Base-by-base conservation (phyloP, 2,113 vertebrate genomes). In the Nothobranchius furzeri region DNA sequence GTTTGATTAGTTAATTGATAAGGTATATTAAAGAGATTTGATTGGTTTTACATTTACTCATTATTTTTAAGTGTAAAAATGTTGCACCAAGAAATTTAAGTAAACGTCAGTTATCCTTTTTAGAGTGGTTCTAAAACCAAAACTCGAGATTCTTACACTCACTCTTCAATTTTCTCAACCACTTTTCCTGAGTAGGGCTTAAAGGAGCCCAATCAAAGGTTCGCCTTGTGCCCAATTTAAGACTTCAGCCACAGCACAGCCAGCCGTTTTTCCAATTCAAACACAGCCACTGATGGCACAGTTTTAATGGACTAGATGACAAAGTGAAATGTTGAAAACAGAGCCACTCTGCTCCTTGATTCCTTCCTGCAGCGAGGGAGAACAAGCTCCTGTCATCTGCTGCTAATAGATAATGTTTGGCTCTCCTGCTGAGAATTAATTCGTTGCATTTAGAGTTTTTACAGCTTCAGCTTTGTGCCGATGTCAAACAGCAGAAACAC, bases 381-480 rank as follows among this genome's bases (percentile, higher is more conserved):
- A 40, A 54, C 24, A 12, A 59, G 69, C 40, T 53, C 43, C 52
- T 70, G 69, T 74, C 47, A 15, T 61, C 76, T 67, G 57, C 50
- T 13, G 49, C 75, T 70, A 77, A 78, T 54, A 71, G 76, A 76
- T 58, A 67, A 83, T 77, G 63, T 76, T 79, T 74, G 35, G 64
- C 52, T 42, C 56, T 54, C 79, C 79, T 51, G 69, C 75, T 67
- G 78, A 70, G 73, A 53, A 58, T 75, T 79, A 67, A 61, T 40
- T 70, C 62, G 51, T 60, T 63, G 65, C 69, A 40, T 66, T 85
- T 81, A 48, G 7, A 82, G 81, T 82, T 85, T 82, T 85, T 75
- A 69, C 65, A 83, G 78, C 70, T 60, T 78, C 66, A 47, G 56
- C 70, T 64, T 60, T 83, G 68, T 72, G 65, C 59, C 10, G 46